Evolutionary conservation across 1,140 invertebrate species (phyloP), one percentile per base, ranked within the genome.

Genomic region (Oppia nitens): DNA sequence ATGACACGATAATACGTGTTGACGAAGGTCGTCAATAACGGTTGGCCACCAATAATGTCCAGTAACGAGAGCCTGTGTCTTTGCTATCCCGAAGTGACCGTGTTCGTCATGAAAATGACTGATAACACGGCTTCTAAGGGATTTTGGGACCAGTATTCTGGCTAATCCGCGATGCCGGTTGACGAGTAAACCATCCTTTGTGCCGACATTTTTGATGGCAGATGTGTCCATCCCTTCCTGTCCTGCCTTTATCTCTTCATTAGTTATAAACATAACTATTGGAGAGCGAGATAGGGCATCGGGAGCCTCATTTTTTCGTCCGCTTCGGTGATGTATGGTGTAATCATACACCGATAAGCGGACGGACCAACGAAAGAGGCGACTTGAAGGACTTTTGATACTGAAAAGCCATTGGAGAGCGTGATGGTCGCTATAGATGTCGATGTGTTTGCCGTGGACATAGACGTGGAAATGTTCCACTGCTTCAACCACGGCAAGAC

Each of bases 391-490:
- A 1, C 55, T 12, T 3, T n/a, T 40, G n/a, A 59, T 20, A 1
- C 27, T 32, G 9, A 32, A 23, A 9, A 61, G 21, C 2, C n/a
- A 20, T 25, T 58, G 29, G 1, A 59, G 29, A 14, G 54, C 21
- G 20, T 12, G 2, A 29, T 59, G 57, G 23, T 63, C 62, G 20
- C 60, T 54, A 3, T 49, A 26, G 12, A 63, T 29, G 1, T 47
- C 55, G 49, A 62, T 61, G 3, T 2, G 2, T 9, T 28, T 27
- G 2, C 48, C 59, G 25, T 48, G 25, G 11, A 62, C 3, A 29
- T 60, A 62, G 14, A 32, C 45, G 26, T 60, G 50, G 27, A 26
- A 62, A 28, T 55, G 49, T 47, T 53, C 25, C 12, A 62, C 47
- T 3, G 60, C 3, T 6, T 59, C 47, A 11, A 60, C 26, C n/a